Evolutionary conservation across 2,797 vertebrate genomes (phyloP), one percentile per base, ranked within the genome.

Genomic region (Smutsia temminckii): DNA sequence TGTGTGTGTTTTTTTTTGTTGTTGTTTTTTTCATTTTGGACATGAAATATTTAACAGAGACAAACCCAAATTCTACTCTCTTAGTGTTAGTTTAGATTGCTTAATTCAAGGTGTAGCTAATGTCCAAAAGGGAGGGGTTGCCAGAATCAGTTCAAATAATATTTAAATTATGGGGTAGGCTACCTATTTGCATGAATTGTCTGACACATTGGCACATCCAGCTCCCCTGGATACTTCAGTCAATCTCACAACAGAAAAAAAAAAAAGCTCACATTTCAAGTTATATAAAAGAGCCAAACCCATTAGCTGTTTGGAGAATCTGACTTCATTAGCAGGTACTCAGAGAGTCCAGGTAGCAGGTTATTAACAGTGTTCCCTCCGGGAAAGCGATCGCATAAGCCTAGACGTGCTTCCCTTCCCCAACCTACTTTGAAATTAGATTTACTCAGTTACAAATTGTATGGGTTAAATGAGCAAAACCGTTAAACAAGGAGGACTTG

Each of bases 401-500:
- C 97, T 57, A 51, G 96, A 97, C 96, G 97, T 96, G 92, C 95
- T 98, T 97, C 96, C 97, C 96, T 97, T 77, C 97, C 96, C 97
- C 97, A 97, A 95, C 98, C 96, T 97, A 97, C 98, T 98, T 98
- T 97, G 97, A 98, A 98, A 98, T 98, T 96, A 98, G 98, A 98
- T 98, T 98, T 98, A 98, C 98, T 98, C 78, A 25, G 97, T 97
- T 98, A 97, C 98, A 98, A 98, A 98, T 98, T 78, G 77, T 97
- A 98, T 97, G 93, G 94, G 93, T 97, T 98, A 98, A 98, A 98
- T 98, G 98, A 98, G 96, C 97, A 98, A 97, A 98, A 98, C 98
- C 98, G 98, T 98, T 98, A 98, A 98, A 98, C 92, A 94, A 98
- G 98, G 97, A 98, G 96, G 97, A 97, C 98, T 98, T 98, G 97